These are phyloP conservation scores for Tetraneura akinire DNA, from an alignment of 1,140 invertebrate genomes.

Conservation along the genomic window DNA sequence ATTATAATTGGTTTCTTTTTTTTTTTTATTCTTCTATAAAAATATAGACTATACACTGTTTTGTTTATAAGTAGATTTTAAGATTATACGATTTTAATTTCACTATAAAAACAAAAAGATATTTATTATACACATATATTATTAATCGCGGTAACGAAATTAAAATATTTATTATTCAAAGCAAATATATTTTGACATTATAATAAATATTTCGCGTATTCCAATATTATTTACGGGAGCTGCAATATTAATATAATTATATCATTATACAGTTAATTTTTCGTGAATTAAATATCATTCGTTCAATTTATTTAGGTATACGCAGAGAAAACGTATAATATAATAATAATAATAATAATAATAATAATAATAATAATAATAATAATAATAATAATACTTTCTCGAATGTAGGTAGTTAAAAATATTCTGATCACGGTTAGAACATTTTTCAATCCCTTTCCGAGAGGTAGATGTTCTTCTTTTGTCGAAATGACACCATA, in stretches of 20 bases:
- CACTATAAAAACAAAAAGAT: background rate
- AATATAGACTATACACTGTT: background rate
- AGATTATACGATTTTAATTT: background rate
- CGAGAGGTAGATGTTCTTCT: background rate
- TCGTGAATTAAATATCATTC: background rate
- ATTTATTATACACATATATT: too few species aligned
- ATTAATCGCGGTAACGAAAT: too few species aligned
- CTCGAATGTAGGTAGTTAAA: background rate
- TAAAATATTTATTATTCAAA: too few species aligned
- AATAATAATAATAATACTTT: too few species aligned
- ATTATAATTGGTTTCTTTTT: background rate
- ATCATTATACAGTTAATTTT: too few species aligned
- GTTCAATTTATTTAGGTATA: background rate
- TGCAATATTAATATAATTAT: too few species aligned
- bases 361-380: too few species aligned
- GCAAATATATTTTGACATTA: too few species aligned
- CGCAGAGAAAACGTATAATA: background rate
- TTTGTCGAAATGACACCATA: slow-evolving; percentile 30
- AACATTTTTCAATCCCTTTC: slow-evolving; percentile 11
- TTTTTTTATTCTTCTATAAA: background rate
- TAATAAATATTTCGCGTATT: too few species aligned
- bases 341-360: too few species aligned
- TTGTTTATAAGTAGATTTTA: too few species aligned
- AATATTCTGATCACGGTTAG: slow-evolving; percentile 35
- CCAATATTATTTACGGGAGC: too few species aligned